Conservation (phyloP, 2,113 vertebrate species). For the Brienomyrus longianalis region DNA sequence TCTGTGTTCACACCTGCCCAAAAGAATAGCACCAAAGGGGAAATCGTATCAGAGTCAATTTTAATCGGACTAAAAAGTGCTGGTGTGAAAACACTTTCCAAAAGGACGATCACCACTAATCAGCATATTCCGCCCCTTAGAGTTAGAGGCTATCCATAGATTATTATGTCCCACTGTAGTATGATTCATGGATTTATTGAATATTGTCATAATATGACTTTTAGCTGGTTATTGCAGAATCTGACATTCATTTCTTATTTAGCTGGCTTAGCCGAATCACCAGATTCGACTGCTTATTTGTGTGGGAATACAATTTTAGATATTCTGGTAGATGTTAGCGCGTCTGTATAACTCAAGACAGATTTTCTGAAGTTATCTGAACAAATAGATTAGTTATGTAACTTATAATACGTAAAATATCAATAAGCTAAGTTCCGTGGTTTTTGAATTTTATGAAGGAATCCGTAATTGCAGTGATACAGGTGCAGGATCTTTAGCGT, state of each 20-base stretch:
- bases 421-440: background rate
- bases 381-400: background rate
- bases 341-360: background rate
- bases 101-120: background rate
- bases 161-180: background rate
- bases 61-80: background rate
- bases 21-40: background rate
- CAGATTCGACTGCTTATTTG: background rate
- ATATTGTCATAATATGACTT: background rate
- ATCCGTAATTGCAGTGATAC: background rate
- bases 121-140: background rate
- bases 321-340: background rate
- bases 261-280: background rate
- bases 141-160: background rate
- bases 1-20: background rate
- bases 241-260: background rate
- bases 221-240: background rate
- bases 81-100: background rate
- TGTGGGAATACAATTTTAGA: background rate
- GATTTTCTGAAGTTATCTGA: background rate
- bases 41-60: background rate
- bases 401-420: background rate
- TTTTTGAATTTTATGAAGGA: background rate
- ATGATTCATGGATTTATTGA: background rate
- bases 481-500: background rate